Evolutionary conservation across 1,140 invertebrate species (phyloP).

Genomic region (Pseudomyrmex concolor): DNA sequence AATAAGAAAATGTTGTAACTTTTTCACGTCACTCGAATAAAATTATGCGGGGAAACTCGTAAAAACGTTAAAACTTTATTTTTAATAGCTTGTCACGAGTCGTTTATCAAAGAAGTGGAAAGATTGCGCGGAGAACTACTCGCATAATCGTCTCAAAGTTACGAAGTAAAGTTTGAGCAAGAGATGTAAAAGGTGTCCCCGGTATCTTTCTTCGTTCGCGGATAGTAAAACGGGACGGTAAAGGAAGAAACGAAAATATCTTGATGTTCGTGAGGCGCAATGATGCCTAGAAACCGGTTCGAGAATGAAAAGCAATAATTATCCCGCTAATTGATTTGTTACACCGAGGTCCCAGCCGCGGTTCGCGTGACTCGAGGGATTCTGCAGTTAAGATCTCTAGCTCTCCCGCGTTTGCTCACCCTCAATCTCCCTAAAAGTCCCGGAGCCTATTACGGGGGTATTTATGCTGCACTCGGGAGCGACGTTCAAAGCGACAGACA

Average conservation of each 20-base stretch:
- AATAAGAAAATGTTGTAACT: background rate
- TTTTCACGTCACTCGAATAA: background rate
- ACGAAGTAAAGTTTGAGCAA: conserved; percentile 1
- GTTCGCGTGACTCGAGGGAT: conserved; percentile 46
- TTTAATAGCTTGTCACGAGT: conserved; percentile 15
- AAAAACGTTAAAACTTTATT: conserved; percentile 7
- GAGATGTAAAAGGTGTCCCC: conserved; percentile 9
- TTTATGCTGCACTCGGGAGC: conserved; percentile 56
- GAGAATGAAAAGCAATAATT: conserved; percentile 67
- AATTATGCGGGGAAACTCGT: conserved; percentile 3
- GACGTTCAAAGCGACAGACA: conserved; percentile 56
- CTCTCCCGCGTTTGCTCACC: conserved; percentile 44
- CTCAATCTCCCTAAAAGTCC: conserved; percentile 55
- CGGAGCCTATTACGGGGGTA: conserved; percentile 61
- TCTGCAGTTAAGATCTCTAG: conserved; percentile 46
- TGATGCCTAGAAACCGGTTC: conserved; percentile 53
- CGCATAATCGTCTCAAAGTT: background rate
- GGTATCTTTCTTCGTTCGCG: too few species aligned
- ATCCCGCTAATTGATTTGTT: conserved; percentile 68
- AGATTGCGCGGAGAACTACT: background rate
- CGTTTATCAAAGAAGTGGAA: conserved; percentile 19
- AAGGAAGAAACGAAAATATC: conserved; percentile 51
- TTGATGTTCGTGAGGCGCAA: conserved; percentile 41
- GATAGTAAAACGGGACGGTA: conserved; percentile 20
- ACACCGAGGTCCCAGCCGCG: conserved; percentile 14